Evolutionary conservation across 2,888 invertebrate genomes (phyloP).

Genomic region (Ornithoptera priamus): DNA sequence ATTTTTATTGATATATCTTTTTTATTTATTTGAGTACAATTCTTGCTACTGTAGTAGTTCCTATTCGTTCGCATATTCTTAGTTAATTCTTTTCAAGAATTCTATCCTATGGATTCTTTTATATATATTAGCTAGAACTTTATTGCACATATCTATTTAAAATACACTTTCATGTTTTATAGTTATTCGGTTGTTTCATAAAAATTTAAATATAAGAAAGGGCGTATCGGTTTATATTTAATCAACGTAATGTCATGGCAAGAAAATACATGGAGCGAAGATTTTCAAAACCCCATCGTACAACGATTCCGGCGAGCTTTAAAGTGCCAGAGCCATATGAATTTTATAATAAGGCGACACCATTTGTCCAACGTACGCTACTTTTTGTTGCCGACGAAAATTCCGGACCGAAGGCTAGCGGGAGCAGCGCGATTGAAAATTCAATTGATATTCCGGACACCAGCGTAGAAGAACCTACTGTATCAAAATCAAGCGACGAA

Average conservation of each 20-base stretch:
- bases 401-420: conserved; percentile 63
- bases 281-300: conserved; percentile 70
- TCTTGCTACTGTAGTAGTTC: not conserved
- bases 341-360: conserved; percentile 76
- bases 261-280: conserved; percentile 79
- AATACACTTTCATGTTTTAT: not conserved
- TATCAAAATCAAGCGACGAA: conserved; percentile 63
- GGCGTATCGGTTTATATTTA: conserved; percentile 13
- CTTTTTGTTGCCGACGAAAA: conserved; percentile 73
- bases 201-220: conserved; percentile 1
- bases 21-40: not conserved
- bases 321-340: conserved; percentile 73
- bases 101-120: not conserved
- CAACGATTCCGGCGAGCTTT: conserved; percentile 72
- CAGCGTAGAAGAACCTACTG: conserved; percentile 47
- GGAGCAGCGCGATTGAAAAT: conserved; percentile 44
- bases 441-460: conserved; percentile 42
- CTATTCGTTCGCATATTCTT: not conserved
- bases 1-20: not conserved
- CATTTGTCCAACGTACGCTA: conserved; percentile 73
- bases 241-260: conserved; percentile 60
- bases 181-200: not conserved
- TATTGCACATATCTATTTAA: not conserved
- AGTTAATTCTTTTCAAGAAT: conserved; percentile 15
- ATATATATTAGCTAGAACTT: not conserved